These are phyloP conservation scores for Triplophysa rosa DNA, from an alignment of 2,113 vertebrate species.

Conservation along the genomic window DNA sequence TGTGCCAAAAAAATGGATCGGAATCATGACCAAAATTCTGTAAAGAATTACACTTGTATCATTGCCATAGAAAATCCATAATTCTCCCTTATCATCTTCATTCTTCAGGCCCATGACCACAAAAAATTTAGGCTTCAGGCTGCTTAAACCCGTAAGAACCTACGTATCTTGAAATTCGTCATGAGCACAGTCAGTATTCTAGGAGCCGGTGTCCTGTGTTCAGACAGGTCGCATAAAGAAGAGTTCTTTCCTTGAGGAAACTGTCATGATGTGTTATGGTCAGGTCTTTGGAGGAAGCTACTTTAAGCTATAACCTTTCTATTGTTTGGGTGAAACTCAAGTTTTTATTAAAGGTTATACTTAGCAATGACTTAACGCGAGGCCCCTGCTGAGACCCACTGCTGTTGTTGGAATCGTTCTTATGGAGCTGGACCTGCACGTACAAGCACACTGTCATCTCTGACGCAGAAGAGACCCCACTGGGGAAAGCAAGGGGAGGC, in stretches of 20 bases:
- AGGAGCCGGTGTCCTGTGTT: background rate
- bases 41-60: background rate
- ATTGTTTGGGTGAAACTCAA: slow-evolving; percentile 36
- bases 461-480: slow-evolving; percentile 32
- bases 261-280: slow-evolving; percentile 42
- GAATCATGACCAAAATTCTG: background rate
- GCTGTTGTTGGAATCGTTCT: slow-evolving; percentile 29
- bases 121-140: background rate
- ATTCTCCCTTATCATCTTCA: background rate
- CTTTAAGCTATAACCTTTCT: slow-evolving; percentile 43
- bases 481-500: background rate
- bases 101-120: background rate
- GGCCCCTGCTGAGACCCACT: slow-evolving; percentile 22
- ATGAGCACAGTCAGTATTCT: background rate
- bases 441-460: slow-evolving; percentile 8
- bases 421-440: slow-evolving; percentile 31
- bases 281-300: slow-evolving; percentile 33
- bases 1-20: no score
- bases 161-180: background rate
- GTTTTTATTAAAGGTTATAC: slow-evolving; percentile 28
- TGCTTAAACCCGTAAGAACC: background rate
- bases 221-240: slow-evolving; percentile 29
- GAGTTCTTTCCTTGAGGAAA: slow-evolving; percentile 28
- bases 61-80: background rate
- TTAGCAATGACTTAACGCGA: slow-evolving; percentile 39